A percentile compares a stretch with the other conserved stretches of the same genome.
Conservation (phyloP, 2,797 vertebrate genomes). For the Merluccius polli region DNA sequence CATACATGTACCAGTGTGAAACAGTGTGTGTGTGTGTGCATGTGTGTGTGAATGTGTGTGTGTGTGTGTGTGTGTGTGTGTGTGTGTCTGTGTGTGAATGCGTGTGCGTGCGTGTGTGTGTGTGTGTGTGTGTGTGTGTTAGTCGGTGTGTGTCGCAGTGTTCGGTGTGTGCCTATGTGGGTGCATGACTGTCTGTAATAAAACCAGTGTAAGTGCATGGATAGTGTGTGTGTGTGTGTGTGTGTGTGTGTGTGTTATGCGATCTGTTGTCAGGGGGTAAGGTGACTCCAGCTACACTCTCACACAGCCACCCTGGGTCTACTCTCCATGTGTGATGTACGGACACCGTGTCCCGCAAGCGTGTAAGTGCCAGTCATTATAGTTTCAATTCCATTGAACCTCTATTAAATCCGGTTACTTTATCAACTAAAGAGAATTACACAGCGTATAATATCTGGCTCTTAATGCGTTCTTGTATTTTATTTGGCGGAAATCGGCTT, state of each 20-base stretch:
- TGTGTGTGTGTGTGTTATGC: constrained; percentile 31
- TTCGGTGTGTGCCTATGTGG: constrained; percentile 14
- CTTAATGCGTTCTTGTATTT: no score
- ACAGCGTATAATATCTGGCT: no score
- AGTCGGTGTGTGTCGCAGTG: constrained; percentile 14
- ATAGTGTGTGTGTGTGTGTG: constrained; percentile 7
- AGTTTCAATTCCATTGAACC: neutral
- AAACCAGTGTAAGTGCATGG: neutral
- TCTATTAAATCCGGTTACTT: neutral
- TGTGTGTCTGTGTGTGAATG: constrained; percentile 5
- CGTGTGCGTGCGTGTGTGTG: constrained; percentile 22
- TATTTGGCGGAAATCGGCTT: no score
- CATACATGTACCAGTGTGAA: constrained; percentile 36
- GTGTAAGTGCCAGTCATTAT: neutral
- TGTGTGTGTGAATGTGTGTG: constrained; percentile 9
- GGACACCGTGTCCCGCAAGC: constrained; percentile 20
- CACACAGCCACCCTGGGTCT: constrained; percentile 30
- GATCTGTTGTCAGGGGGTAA: constrained; percentile 59
- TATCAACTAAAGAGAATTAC: no score
- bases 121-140: constrained; percentile 9
- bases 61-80: constrained; percentile 11
- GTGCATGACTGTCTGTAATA: constrained; percentile 6
- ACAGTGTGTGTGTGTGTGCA: constrained; percentile 22
- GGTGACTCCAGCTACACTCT: constrained; percentile 50
- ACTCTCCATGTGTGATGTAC: constrained; percentile 31